Percentiles rank a stretch among this genome's conserved stretches.
These are phyloP conservation scores for Dipodomys stephensi DNA, from an alignment of 2,113 vertebrate species.

Conservation along the genomic window DNA sequence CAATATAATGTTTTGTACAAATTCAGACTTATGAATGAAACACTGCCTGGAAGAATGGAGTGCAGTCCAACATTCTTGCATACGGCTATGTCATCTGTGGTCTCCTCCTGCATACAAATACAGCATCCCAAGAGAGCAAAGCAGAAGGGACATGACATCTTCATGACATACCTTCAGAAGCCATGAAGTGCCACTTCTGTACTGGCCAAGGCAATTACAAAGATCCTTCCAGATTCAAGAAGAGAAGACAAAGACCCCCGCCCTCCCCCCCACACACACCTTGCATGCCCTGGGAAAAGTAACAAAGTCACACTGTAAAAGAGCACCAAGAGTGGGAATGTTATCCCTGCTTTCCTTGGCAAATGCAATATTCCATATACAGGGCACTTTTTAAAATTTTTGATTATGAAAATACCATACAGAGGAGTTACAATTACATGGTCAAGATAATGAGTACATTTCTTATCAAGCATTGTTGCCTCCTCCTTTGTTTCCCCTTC, in stretches of 20 bases:
- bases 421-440: too few species aligned
- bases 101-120: too few species aligned
- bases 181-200: background rate
- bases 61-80: too few species aligned
- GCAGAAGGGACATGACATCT: background rate
- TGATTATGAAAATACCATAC: too few species aligned
- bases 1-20: slow-evolving; percentile 15
- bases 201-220: background rate
- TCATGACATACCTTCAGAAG: background rate
- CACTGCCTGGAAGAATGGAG: too few species aligned
- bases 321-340: background rate
- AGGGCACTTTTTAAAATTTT: too few species aligned
- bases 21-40: slow-evolving; percentile 48
- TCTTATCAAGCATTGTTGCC: too few species aligned
- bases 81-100: too few species aligned
- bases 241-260: background rate
- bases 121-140: background rate
- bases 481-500: too few species aligned
- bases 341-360: background rate
- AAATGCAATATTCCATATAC: background rate
- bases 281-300: background rate
- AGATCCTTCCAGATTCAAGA: background rate
- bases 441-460: too few species aligned
- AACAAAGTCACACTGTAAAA: background rate
- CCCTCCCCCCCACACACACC: background rate